These are phyloP conservation scores for Callyntrura sp. DNA, from an alignment of 2,888 invertebrate genomes.

Conservation along the genomic window DNA sequence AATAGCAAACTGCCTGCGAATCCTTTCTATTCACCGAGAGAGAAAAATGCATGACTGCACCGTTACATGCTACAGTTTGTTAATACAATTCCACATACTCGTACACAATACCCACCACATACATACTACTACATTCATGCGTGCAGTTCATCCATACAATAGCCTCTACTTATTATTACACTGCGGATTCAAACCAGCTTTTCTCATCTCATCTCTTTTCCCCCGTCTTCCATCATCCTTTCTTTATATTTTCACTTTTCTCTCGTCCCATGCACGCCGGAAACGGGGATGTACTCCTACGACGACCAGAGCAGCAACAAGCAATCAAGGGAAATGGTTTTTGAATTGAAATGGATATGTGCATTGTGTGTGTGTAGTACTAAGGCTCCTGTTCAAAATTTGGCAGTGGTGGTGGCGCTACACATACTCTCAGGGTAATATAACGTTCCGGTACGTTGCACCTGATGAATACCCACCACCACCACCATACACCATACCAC, in stretches of 20 bases:
- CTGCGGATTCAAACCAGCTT: background rate
- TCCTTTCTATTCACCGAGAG: background rate
- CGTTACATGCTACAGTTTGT: background rate
- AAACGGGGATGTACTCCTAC: too few relatives aligned
- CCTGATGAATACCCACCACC: background rate
- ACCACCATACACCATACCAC: background rate
- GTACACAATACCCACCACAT: background rate
- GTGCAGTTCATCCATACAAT: background rate
- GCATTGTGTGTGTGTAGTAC: background rate
- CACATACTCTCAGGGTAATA: background rate
- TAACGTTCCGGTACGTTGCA: background rate
- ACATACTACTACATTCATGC: background rate
- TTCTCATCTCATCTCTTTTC: background rate
- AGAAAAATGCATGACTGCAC: background rate
- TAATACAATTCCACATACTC: background rate
- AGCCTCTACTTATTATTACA: background rate
- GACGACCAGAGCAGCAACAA: background rate
- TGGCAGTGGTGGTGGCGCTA: too few relatives aligned
- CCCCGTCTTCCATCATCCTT: background rate
- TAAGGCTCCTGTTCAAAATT: too few relatives aligned
- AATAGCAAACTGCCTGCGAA: too few relatives aligned
- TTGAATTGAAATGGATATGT: background rate
- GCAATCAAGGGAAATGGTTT: constrained; percentile 25
- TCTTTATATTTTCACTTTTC: background rate
- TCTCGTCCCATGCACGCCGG: background rate